Evolutionary conservation across 2,888 invertebrate species (phyloP).

Genomic region (Pyrochroa serraticornis): DNA sequence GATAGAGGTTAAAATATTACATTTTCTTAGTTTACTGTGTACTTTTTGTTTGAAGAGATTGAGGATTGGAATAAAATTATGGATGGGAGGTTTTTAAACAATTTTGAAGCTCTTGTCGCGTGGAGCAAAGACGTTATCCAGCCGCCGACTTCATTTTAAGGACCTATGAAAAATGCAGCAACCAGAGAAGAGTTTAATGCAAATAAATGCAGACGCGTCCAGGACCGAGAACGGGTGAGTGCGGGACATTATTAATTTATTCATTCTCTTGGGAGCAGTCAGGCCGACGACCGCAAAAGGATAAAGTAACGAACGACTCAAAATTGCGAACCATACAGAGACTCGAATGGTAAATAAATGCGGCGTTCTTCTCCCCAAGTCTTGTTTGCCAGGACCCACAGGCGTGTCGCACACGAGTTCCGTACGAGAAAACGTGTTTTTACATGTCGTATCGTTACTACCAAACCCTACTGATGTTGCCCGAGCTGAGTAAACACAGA

Average conservation of each 20-base stretch:
- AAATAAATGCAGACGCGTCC: conserved; percentile 49
- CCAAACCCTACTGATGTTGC: conserved; percentile 30
- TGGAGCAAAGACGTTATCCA: too few relatives aligned
- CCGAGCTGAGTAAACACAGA: conserved; percentile 59
- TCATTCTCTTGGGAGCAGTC: conserved; percentile 44
- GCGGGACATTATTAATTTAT: conserved; percentile 52
- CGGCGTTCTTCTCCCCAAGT: conserved; percentile 29
- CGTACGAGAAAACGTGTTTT: conserved; percentile 42
- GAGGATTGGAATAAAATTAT: too few relatives aligned
- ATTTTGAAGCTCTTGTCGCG: too few relatives aligned
- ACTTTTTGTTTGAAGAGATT: too few relatives aligned
- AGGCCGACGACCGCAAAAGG: conserved; percentile 48
- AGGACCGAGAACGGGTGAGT: conserved; percentile 42
- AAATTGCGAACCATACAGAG: conserved; percentile 43
- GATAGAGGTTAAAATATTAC: too few relatives aligned
- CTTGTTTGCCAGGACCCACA: conserved; percentile 22
- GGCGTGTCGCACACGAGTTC: conserved; percentile 29
- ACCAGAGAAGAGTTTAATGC: conserved; percentile 43
- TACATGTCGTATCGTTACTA: conserved; percentile 52
- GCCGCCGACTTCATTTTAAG: neutral
- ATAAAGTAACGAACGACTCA: conserved; percentile 40
- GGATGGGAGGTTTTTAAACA: too few relatives aligned
- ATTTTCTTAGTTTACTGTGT: too few relatives aligned
- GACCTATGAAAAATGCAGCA: conserved; percentile 27
- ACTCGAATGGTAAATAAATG: conserved; percentile 45